Conservation (phyloP, 2,888 invertebrate genomes). For the Eristalis pertinax region DNA sequence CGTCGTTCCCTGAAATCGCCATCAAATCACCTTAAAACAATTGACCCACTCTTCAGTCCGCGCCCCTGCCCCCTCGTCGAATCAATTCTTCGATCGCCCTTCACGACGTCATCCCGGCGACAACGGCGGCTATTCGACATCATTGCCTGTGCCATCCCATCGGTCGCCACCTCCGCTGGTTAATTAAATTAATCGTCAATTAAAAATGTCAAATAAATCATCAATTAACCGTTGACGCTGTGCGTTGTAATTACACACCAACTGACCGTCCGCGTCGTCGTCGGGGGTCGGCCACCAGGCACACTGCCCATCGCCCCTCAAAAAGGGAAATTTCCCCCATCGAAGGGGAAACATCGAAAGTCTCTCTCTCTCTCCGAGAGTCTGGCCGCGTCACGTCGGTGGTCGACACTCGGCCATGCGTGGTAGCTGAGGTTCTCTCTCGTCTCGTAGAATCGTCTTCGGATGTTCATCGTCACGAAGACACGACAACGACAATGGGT, state of each 20-base stretch:
- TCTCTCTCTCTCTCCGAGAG: neutral
- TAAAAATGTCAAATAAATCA: constrained; percentile 71
- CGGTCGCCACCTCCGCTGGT: constrained; percentile 13
- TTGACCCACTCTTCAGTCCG: no score
- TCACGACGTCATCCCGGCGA: neutral
- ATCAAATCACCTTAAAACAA: no score
- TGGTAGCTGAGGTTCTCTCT: neutral
- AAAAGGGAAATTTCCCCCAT: constrained; percentile 12
- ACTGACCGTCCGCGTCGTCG: constrained; percentile 48
- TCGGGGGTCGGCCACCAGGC: constrained; percentile 28
- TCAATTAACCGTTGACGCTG: constrained; percentile 61
- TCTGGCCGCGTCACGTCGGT: neutral
- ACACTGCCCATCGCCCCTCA: constrained; percentile 35
- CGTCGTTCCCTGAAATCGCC: no score
- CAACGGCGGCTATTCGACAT: neutral
- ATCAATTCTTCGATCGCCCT: neutral
- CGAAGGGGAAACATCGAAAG: constrained; percentile 31
- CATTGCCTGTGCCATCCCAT: neutral
- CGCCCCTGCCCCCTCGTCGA: neutral
- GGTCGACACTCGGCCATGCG: neutral
- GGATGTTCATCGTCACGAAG: neutral
- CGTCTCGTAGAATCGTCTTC: neutral
- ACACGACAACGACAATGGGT: constrained; percentile 14
- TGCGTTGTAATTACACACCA: constrained; percentile 64
- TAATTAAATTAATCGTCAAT: constrained; percentile 69